Base-by-base conservation (phyloP, 2,113 vertebrate species). In the Camelus bactrianus region DNA sequence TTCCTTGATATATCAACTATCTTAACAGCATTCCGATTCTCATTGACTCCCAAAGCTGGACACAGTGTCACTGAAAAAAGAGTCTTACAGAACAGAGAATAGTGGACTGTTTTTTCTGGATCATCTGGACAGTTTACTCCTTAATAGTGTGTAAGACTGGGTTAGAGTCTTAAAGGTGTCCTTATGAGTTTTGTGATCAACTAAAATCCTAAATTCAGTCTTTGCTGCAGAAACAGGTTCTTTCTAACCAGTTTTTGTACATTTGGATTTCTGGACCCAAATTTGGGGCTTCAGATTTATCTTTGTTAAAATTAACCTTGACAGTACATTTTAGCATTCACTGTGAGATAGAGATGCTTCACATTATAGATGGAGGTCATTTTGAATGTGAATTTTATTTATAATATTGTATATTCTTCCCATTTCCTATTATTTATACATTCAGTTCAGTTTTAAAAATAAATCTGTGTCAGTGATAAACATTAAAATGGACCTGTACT, bases 251-350 rank as follows among this genome's bases (percentile, higher is more conserved):
- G 28, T 93, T 95, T 8, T 80, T 64, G 7, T 48, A 50, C 9
- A 38, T 84, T 91, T 89, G 62, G 56, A 91, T 91, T 91, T 89
- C 56, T 85, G 52, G 82, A 73, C 15, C n/a, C 56, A 77, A 86
- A 62, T 72, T 28, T 93, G 24, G 14, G 30, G 9, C 20, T 93
- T 93, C 30, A 62, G 54, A 58, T 64, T 56, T 81, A 73, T 72
- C 42, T 58, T 52, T 72, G 46, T 81, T 76, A 67, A 62, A 64
- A 82, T 28, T 75, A 64, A 60, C 2, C 3, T 83, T 77, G 67
- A 46, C 4, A 76, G 15, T 15, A 60, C 24, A 91, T 38, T 46
- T 91, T 79, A 65, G 2, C 30, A 62, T 80, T 84, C 30, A 15
- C 12, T 73, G 4, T 52, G 76, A 76, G 32, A 15, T 54, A 26